Evolutionary conservation across 2,797 vertebrate species (phyloP).

Genomic region (Peromyscus attwateri): DNA sequence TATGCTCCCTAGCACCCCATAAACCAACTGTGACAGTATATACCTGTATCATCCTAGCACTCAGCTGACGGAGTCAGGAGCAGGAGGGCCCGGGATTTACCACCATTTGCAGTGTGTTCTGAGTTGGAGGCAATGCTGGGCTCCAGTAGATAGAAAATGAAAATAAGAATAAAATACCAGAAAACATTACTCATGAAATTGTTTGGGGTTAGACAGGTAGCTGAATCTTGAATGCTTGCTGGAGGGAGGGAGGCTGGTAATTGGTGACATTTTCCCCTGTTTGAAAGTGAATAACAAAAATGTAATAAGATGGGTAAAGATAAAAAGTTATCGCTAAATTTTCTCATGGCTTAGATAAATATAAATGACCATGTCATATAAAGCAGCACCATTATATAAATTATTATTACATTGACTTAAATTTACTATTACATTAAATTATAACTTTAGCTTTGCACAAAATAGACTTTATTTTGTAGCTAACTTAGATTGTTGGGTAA

Average conservation of each 20-base stretch:
- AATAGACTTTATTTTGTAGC: not conserved
- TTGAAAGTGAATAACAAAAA: constrained; percentile 44
- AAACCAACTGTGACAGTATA: not conserved
- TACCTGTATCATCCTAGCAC: fast-evolving
- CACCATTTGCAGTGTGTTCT: not conserved
- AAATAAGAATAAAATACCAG: not conserved
- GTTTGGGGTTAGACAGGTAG: not conserved
- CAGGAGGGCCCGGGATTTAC: not conserved
- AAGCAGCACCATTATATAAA: not conserved
- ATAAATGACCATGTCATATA: not conserved
- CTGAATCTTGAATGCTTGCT: not conserved
- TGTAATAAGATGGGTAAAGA: not conserved
- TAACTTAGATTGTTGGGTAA: constrained; percentile 12
- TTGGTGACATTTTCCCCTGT: constrained; percentile 2
- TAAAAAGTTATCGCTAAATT: constrained; percentile 26
- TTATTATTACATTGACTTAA: not conserved
- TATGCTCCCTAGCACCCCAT: not conserved
- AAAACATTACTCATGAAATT: constrained; percentile 38
- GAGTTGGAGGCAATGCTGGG: not conserved
- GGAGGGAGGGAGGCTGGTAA: not conserved
- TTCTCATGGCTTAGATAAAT: not conserved
- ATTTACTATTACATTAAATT: constrained; percentile 20
- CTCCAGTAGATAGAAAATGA: not conserved
- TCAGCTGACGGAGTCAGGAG: not conserved
- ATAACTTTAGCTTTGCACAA: not conserved